Percentiles rank a stretch among this genome's conserved stretches.
Evolutionary conservation across 2,888 invertebrate species (phyloP).

Genomic region (Doris montereyensis): DNA sequence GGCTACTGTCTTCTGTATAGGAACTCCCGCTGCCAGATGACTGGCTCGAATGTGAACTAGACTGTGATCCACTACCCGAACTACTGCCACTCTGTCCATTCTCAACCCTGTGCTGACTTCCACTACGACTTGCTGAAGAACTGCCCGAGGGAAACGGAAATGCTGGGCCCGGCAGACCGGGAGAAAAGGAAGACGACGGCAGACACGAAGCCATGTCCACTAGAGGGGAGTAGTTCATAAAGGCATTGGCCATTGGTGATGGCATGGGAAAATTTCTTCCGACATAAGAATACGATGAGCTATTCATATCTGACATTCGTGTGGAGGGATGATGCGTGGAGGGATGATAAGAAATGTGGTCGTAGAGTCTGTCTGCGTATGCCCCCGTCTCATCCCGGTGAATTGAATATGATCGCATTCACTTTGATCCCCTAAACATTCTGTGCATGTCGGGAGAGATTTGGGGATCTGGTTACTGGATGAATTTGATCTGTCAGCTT

Average conservation of each 20-base stretch:
- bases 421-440: neutral
- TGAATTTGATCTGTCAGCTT: slow-evolving; percentile 47
- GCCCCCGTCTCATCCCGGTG: slow-evolving; percentile 35
- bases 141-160: neutral
- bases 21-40: no score
- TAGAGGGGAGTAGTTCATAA: no score
- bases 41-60: no score
- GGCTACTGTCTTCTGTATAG: no score
- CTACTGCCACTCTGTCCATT: slow-evolving; percentile 17
- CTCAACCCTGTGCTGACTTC: neutral
- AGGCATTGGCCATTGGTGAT: no score
- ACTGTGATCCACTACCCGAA: neutral
- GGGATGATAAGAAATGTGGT: slow-evolving; percentile 32
- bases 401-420: slow-evolving; percentile 32
- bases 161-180: no score
- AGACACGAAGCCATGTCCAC: no score
- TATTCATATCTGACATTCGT: no score
- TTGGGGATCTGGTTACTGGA: neutral
- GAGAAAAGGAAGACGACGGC: no score
- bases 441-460: neutral
- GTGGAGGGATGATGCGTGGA: no score
- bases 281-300: no score
- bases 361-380: slow-evolving; percentile 36
- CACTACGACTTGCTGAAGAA: neutral
- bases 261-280: no score